Evolutionary conservation across 2,888 invertebrate genomes (phyloP), one percentile per base, ranked within the genome.

Genomic region (Mythimna vitellina): DNA sequence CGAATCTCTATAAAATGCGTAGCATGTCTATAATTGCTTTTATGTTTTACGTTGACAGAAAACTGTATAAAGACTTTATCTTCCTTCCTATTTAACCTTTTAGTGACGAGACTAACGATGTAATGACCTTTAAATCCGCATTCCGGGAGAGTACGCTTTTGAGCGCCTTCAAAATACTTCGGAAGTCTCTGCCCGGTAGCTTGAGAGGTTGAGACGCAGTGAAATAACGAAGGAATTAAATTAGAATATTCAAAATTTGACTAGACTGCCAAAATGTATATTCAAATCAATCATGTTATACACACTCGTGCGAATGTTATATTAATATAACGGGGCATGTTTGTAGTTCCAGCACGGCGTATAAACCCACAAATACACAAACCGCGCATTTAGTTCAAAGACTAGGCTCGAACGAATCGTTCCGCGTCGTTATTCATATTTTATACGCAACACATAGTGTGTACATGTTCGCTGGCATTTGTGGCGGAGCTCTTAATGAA

Each of bases 401-500:
- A 72, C 49, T 72, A 70, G 58, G 67, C 75, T 76, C 46, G 65
- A 84, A 78, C 76, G 66, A 74, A 80, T 82, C 74, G 80, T 79
- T 84, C 67, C 63, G 58, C 71, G 22, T 73, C 60, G 70, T 68
- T 74, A 78, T 86, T 82, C 70, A 85, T 78, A 85, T 80, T 81
- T 85, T 75, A 85, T 74, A 70, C 56, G 54, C 58, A 65, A 68
- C 69, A 69, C 64, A 75, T 71, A 73, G 56, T 76, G 65, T 54
- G 65, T 71, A 74, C 63, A 70, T 77, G 58, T 75, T 70, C 67
- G 70, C 70, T 80, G 65, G 81, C 82, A 85, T 89, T 87, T 88
- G 88, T 84, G 85, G 88, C 85, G 67, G 79, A 72, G 82, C 75
- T 89, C 87, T 87, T 92, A 92, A 92, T 90, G 92, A 93, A 92